phyloP scores from a whole-genome alignment of 2,113 vertebrate genomes.

The Semnornis frantzii region DNA sequence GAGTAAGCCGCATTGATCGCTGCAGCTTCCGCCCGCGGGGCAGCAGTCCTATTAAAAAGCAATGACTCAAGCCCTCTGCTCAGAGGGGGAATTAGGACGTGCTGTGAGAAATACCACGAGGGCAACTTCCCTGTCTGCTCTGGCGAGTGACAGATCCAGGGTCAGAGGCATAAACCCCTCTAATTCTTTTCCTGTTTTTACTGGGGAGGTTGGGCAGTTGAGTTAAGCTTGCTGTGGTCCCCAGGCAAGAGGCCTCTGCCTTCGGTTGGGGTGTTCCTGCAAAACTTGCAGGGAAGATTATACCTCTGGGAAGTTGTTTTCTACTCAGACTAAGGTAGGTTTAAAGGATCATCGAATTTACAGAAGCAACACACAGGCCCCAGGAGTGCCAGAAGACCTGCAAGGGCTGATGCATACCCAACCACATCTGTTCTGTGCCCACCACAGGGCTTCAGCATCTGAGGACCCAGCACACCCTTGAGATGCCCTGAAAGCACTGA shows the following conservation, averaged over 20 bases:
- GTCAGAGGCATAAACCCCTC: neutral
- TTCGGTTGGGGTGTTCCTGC: neutral
- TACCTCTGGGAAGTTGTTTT: neutral
- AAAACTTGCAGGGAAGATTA: neutral
- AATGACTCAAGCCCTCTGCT: conserved; percentile 58
- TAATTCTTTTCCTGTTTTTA: conserved; percentile 32
- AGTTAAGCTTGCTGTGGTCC: neutral
- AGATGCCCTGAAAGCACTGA: neutral
- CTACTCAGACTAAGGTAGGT: neutral
- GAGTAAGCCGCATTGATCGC: conserved; percentile 45
- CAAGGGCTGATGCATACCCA: neutral
- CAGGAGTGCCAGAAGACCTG: neutral
- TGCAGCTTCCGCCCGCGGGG: conserved; percentile 53
- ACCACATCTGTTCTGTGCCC: neutral
- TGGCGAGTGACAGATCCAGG: neutral
- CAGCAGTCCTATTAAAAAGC: conserved; percentile 55
- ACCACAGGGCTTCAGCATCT: neutral
- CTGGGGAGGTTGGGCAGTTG: neutral
- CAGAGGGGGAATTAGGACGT: conserved; percentile 35
- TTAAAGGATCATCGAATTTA: neutral
- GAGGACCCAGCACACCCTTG: rapidly evolving
- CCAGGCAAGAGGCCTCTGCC: neutral
- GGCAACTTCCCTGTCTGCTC: conserved; percentile 26
- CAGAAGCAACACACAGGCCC: neutral
- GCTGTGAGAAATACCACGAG: conserved; percentile 15